These are phyloP conservation scores for Epizoanthus rinbou DNA, from an alignment of 92 coral and sea anemone species.

Conservation along the genomic window DNA sequence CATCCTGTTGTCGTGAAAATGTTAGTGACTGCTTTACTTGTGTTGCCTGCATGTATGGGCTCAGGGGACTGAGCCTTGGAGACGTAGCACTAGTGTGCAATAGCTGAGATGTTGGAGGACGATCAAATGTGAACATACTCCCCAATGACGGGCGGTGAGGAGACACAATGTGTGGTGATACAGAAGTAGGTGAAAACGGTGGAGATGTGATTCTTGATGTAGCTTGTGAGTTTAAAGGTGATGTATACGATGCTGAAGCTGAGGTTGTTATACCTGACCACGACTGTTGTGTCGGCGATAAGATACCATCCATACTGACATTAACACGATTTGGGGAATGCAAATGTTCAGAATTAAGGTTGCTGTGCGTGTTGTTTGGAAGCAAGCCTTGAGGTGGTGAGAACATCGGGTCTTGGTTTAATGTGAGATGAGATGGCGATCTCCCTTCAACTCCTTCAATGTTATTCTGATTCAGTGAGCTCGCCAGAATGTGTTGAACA, in stretches of 20 bases:
- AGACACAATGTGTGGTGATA: slow-evolving; percentile 84
- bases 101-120: slow-evolving; percentile 70
- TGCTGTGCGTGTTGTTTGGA: slow-evolving; percentile 69
- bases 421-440: slow-evolving; percentile 59
- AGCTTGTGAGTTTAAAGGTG: slow-evolving; percentile 80
- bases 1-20: slow-evolving; percentile 61
- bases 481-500: slow-evolving; percentile 57
- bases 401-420: slow-evolving; percentile 88
- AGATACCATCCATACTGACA: slow-evolving; percentile 71
- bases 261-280: slow-evolving; percentile 74
- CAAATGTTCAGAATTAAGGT: slow-evolving; percentile 74
- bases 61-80: slow-evolving; percentile 89
- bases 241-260: slow-evolving; percentile 60
- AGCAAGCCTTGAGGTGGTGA: slow-evolving; percentile 77
- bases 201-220: slow-evolving; percentile 81
- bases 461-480: slow-evolving; percentile 56
- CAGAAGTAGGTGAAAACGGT: slow-evolving; percentile 85
- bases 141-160: slow-evolving; percentile 85
- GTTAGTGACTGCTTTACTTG: slow-evolving; percentile 66
- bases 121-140: slow-evolving; percentile 89
- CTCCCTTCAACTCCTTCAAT: slow-evolving; percentile 51
- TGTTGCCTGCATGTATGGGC: slow-evolving; percentile 72
- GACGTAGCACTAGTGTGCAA: slow-evolving; percentile 86
- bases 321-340: slow-evolving; percentile 59
- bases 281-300: slow-evolving; percentile 78